These are phyloP conservation scores for Oscheius sp. DNA, from an alignment of 2,888 invertebrate species.

Conservation along the genomic window DNA sequence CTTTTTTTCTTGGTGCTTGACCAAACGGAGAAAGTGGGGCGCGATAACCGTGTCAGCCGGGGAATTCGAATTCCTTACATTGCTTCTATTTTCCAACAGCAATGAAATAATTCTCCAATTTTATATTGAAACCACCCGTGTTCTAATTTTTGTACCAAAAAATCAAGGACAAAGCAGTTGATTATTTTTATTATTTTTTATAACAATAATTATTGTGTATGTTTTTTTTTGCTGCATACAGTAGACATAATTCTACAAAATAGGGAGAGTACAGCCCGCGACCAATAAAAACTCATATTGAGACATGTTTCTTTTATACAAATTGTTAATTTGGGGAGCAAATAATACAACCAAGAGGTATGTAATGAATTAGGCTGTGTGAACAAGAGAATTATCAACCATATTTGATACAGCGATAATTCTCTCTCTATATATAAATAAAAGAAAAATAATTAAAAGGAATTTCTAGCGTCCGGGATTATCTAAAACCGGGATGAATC, in stretches of 20 bases:
- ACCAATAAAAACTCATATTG: constrained; percentile 19
- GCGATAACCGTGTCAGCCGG: no score
- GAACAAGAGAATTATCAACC: no score
- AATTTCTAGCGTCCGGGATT: constrained; percentile 30
- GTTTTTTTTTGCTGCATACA: neutral
- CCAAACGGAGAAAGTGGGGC: no score
- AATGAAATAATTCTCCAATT: no score
- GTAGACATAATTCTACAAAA: constrained; percentile 17
- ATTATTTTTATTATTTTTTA: neutral
- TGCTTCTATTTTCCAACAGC: no score
- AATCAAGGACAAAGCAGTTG: neutral
- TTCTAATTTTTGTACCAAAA: neutral
- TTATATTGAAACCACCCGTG: no score
- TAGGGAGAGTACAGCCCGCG: constrained; percentile 20
- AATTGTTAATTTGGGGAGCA: neutral
- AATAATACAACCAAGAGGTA: constrained; percentile 23
- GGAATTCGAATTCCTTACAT: no score
- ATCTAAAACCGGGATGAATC: constrained; percentile 13
- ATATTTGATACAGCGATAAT: neutral
- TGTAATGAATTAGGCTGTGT: no score
- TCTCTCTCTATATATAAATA: no score
- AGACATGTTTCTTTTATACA: constrained; percentile 1
- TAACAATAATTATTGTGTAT: neutral
- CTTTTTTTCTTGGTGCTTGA: no score
- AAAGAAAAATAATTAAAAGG: neutral